Conservation (phyloP, 2,113 vertebrate species). For the Cacatua alba region DNA sequence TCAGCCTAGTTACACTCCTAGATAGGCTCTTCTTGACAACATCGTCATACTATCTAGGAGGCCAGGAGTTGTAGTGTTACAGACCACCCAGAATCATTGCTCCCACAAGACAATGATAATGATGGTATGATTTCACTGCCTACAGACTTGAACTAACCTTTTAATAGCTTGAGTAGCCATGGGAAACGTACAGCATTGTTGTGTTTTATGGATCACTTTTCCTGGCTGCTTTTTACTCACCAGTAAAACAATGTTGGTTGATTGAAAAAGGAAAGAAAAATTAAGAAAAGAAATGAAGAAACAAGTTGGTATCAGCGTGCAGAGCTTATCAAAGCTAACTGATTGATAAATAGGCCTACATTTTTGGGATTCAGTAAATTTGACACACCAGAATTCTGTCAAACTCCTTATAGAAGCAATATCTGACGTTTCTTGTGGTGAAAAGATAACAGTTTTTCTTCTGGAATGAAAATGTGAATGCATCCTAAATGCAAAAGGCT, state of each 20-base stretch:
- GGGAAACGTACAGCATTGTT: not conserved
- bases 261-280: not conserved
- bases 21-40: conserved; percentile 35
- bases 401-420: not conserved
- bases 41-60: not conserved
- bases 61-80: not conserved
- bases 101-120: conserved; percentile 4
- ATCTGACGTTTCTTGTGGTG: not conserved
- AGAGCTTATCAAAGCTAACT: not conserved
- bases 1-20: conserved; percentile 22
- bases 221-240: not conserved
- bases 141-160: not conserved
- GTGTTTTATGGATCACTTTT: conserved; percentile 15
- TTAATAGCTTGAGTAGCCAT: conserved; percentile 16
- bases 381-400: not conserved
- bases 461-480: not conserved
- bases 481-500: not conserved
- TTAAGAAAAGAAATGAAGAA: not conserved
- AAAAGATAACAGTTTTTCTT: not conserved
- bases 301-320: not conserved
- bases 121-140: conserved; percentile 21
- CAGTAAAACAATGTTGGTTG: not conserved
- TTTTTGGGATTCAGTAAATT: not conserved
- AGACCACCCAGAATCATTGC: conserved; percentile 60
- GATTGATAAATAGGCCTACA: not conserved